Conservation (phyloP, 2,113 vertebrate genomes). For the Chrysemys picta region DNA sequence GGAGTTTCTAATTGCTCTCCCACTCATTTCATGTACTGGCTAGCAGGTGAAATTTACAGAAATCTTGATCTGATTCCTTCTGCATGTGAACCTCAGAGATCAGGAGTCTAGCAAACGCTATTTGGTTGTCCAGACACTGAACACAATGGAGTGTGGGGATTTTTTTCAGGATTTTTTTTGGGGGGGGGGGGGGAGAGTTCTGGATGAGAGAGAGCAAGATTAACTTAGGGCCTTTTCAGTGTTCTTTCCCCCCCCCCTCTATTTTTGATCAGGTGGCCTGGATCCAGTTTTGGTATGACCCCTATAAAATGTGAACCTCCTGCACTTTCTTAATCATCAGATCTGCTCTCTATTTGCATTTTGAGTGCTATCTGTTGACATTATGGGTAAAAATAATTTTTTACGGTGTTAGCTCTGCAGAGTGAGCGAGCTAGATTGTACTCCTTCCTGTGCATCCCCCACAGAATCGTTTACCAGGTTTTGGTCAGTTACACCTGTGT, state of each 20-base stretch:
- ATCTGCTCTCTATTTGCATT: background rate
- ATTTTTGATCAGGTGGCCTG: background rate
- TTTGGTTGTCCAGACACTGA: background rate
- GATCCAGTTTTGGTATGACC: background rate
- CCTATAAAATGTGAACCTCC: background rate
- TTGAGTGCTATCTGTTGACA: background rate
- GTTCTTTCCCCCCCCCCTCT: background rate
- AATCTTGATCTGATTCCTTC: background rate
- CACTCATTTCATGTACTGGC: no score
- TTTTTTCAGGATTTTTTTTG: no score
- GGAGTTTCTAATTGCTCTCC: background rate
- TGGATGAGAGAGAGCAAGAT: background rate
- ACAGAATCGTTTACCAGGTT: background rate
- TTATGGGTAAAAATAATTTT: background rate
- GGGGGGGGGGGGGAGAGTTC: background rate
- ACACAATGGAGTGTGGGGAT: background rate
- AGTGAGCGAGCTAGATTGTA: background rate
- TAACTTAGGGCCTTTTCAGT: background rate
- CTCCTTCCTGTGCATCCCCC: rapidly evolving
- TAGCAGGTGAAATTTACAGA: background rate
- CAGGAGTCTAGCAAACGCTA: background rate
- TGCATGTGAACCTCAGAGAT: background rate
- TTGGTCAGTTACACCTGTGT: background rate
- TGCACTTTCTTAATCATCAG: background rate
- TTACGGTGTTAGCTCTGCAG: background rate